Percentiles rank a stretch among this genome's conserved stretches.
These are phyloP conservation scores for Thysanoteuthis rhombus DNA, from an alignment of 2,888 invertebrate genomes.

Conservation along the genomic window DNA sequence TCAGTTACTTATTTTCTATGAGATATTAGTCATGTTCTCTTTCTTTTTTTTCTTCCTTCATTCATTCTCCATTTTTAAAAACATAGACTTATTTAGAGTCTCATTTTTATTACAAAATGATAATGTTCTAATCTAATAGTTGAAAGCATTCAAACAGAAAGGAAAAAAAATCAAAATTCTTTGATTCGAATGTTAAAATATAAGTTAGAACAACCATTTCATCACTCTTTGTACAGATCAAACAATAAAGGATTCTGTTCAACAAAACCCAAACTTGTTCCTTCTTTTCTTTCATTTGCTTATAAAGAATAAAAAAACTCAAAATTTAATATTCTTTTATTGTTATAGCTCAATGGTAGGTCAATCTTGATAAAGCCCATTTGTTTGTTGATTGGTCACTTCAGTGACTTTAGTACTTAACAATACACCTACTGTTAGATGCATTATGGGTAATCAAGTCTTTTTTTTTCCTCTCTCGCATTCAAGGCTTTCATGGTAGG, in stretches of 20 bases:
- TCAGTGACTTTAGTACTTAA: neutral
- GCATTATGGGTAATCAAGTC: neutral
- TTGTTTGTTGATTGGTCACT: constrained; percentile 12
- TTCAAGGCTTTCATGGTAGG: no score
- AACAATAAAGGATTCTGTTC: neutral
- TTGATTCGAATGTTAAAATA: neutral
- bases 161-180: neutral
- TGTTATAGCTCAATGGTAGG: neutral
- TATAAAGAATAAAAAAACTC: no score
- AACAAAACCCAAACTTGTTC: neutral
- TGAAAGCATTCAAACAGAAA: neutral
- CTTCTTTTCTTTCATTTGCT: neutral
- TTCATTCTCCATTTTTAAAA: neutral
- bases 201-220: neutral
- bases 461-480: neutral
- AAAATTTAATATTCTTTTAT: neutral
- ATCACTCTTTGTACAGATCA: neutral
- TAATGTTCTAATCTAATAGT: neutral
- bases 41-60: neutral
- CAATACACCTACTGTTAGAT: neutral
- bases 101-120: neutral
- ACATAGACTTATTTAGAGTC: neutral
- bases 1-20: neutral
- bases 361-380: neutral
- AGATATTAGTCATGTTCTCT: neutral